A percentile compares a stretch with the other conserved stretches of the same genome.
Conservation (phyloP, 2,113 vertebrate species). For the Ceyx margarethae region DNA sequence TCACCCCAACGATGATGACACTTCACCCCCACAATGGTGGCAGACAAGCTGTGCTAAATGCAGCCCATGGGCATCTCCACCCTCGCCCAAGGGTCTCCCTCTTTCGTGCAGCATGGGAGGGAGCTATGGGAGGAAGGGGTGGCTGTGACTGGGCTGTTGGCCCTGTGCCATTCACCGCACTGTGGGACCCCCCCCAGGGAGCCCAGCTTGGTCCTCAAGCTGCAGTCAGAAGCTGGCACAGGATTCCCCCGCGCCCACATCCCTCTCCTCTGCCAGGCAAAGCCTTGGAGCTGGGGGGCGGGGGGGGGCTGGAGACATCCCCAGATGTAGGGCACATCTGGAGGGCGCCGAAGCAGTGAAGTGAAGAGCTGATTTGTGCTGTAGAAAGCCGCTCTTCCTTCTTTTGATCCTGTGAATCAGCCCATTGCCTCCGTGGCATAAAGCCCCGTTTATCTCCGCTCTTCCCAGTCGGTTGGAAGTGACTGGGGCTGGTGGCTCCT, state of each 20-base stretch:
- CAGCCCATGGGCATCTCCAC: not conserved
- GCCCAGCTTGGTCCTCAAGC: not conserved
- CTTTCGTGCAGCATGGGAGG: not conserved
- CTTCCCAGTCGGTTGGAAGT: slow-evolving; percentile 35
- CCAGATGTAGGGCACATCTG: slow-evolving; percentile 33
- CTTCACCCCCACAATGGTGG: rapidly evolving
- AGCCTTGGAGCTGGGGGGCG: not conserved
- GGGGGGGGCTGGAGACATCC: not conserved
- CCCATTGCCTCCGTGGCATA: slow-evolving; percentile 30
- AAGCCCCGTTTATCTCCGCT: slow-evolving; percentile 45
- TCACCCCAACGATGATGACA: not conserved
- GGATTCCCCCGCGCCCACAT: not conserved
- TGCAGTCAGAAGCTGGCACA: not conserved
- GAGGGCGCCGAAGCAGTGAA: slow-evolving; percentile 47
- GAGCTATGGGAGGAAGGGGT: not conserved
- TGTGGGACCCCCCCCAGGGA: not conserved
- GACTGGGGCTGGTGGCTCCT: not conserved
- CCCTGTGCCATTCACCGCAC: rapidly evolving
- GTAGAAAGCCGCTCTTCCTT: slow-evolving; percentile 27
- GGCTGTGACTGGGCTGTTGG: not conserved
- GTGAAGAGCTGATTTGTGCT: slow-evolving; percentile 49
- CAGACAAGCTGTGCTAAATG: rapidly evolving
- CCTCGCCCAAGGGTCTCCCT: not conserved
- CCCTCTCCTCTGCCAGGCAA: not conserved
- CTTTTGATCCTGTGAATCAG: slow-evolving; percentile 55